These are phyloP conservation scores for Sicus ferrugineus DNA, from an alignment of 2,888 invertebrate species.

Conservation along the genomic window DNA sequence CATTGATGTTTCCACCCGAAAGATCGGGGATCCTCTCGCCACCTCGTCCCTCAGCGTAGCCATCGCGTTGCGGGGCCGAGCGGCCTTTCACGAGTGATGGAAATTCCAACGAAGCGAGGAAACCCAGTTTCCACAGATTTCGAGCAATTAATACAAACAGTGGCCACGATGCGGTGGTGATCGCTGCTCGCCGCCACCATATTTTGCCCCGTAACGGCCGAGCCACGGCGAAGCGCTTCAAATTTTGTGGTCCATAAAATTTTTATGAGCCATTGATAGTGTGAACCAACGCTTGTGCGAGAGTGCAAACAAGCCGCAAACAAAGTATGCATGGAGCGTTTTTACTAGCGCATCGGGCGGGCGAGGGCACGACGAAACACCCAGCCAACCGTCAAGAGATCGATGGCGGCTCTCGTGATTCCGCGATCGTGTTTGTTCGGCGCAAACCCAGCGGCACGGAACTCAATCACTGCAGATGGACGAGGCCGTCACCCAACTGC, in stretches of 20 bases:
- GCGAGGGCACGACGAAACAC: background rate
- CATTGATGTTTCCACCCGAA: background rate
- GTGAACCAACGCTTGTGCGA: slow-evolving; percentile 56
- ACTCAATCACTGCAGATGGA: slow-evolving; percentile 29
- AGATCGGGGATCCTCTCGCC: background rate
- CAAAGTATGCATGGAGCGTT: background rate
- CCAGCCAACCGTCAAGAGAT: background rate
- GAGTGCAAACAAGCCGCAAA: slow-evolving; percentile 36
- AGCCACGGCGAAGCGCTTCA: slow-evolving; percentile 39
- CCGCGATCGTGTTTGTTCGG: no score
- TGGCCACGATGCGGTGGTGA: slow-evolving; percentile 1
- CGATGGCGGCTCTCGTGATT: slow-evolving; percentile 8
- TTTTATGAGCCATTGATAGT: slow-evolving; percentile 63
- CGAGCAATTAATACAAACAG: slow-evolving; percentile 24
- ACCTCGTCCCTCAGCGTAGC: background rate
- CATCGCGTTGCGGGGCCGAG: background rate
- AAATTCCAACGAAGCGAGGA: background rate
- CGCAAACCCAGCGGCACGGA: slow-evolving; percentile 30
- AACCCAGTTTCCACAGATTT: background rate
- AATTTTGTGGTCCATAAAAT: slow-evolving; percentile 59
- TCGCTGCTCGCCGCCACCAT: background rate
- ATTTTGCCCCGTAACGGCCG: background rate
- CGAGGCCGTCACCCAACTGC: no score
- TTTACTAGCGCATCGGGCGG: background rate
- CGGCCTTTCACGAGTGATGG: background rate